Base-by-base conservation (phyloP, 2,113 vertebrate genomes). In the Ramphastos sulfuratus region DNA sequence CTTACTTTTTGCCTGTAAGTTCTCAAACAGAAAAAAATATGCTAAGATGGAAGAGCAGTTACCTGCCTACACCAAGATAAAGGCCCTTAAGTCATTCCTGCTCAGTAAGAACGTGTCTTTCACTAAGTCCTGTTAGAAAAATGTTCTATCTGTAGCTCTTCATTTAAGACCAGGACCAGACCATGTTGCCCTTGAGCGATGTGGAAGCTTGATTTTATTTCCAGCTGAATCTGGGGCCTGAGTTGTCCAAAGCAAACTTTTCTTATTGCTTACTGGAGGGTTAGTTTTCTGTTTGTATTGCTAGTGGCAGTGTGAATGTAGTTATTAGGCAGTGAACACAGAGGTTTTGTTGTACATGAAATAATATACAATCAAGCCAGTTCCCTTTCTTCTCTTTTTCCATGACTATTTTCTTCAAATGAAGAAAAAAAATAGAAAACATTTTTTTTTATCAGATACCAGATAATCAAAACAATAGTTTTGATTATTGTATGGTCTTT, bases 401-500 rank as follows among this genome's bases (percentile, higher is more conserved):
- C 10, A 44, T 21, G 50, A 19, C 65, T 88, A 3, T 90, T 94
- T 95, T 74, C n/a, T 87, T 85, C 31, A 78, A 78, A 65, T 92
- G 50, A 52, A 90, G 67, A 82, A 78, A 63, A 87, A 85, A 89
- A 87, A 56, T 4, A 73, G 20, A 55, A 77, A 80, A 39, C 24
- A n/a, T 13, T 20, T 90, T 89, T 90, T 90, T 67, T 16, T 61
- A 71, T 91, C 42, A 64, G 72, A 64, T 90, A 64, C 65, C 54
- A 11, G 37, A 39, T 39, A 39, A 39, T 39, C 37, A 46, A 77
- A 90, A 85, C 69, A 94, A 61, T 93, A 64, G 73, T 63, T 58
- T 81, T 94, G 77, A 94, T 94, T 94, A 52, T 84, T 78, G 61
- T 59, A 28, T 63, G 31, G 71, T 83, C 60, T 87, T 70, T 79